These are phyloP conservation scores for Hybognathus amarus DNA, from an alignment of 2,797 vertebrate genomes.

Conservation along the genomic window DNA sequence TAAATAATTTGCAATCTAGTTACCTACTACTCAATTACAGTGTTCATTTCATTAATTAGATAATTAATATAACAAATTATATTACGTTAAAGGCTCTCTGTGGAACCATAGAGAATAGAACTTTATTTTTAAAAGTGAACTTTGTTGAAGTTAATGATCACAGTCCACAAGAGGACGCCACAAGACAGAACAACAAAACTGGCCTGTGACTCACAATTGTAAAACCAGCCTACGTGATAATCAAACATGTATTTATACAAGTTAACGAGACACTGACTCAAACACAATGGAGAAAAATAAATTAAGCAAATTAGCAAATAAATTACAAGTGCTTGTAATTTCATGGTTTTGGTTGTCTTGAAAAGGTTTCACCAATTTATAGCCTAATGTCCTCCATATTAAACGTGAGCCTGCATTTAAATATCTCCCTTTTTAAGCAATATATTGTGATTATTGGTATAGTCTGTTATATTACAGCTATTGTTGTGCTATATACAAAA, in stretches of 20 bases:
- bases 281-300: background rate
- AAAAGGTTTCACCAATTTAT: background rate
- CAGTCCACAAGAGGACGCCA: conserved; percentile 49
- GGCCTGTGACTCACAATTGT: background rate
- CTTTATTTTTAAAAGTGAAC: background rate
- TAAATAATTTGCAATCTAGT: no score
- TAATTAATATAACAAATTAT: no score
- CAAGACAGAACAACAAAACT: background rate
- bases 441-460: background rate
- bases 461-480: background rate
- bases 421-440: background rate
- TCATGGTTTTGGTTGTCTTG: background rate
- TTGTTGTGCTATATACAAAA: background rate
- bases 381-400: background rate
- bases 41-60: no score
- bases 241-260: background rate
- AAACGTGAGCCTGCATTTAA: background rate
- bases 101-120: background rate
- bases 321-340: background rate
- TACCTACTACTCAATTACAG: no score
- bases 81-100: background rate
- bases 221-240: background rate
- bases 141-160: background rate
- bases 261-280: background rate
- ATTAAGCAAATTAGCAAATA: background rate